Percentiles rank a stretch among this genome's conserved stretches.
Conservation (phyloP, 2,113 vertebrate species). For the Pedionomus torquatus region DNA sequence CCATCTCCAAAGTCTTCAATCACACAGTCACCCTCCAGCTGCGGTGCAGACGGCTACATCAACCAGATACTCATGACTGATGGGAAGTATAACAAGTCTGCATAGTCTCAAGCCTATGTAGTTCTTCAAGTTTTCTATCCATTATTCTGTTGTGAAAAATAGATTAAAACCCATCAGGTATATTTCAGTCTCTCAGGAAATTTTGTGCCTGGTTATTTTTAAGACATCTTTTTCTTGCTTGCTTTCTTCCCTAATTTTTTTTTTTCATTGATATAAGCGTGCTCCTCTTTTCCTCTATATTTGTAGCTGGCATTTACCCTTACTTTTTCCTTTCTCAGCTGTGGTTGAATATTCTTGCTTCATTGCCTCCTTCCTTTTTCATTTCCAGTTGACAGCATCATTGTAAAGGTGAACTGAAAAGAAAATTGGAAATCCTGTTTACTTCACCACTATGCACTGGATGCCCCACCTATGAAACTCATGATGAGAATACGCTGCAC, state of each 20-base stretch:
- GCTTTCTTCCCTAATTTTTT: neutral
- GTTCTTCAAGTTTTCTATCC: neutral
- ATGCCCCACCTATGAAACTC: neutral
- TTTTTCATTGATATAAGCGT: neutral
- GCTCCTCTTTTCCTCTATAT: neutral
- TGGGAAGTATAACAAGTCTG: neutral
- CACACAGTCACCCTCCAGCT: neutral
- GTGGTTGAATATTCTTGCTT: conserved; percentile 35
- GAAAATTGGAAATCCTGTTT: conserved; percentile 52
- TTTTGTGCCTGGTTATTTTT: neutral
- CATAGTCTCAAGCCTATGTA: neutral
- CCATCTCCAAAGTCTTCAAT: neutral
- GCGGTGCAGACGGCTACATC: neutral
- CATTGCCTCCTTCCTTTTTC: conserved; percentile 27
- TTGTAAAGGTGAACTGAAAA: conserved; percentile 44
- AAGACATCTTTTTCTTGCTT: neutral
- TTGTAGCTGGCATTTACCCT: neutral
- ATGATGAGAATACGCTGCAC: neutral
- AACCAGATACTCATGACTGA: neutral
- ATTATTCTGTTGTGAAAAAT: neutral
- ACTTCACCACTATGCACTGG: neutral
- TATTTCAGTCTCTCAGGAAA: neutral
- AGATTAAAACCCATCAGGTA: neutral
- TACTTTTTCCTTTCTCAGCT: neutral
- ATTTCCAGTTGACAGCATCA: conserved; percentile 50